phyloP scores from a whole-genome alignment of 2,797 vertebrate species.

The Rhinoraja longicauda region DNA sequence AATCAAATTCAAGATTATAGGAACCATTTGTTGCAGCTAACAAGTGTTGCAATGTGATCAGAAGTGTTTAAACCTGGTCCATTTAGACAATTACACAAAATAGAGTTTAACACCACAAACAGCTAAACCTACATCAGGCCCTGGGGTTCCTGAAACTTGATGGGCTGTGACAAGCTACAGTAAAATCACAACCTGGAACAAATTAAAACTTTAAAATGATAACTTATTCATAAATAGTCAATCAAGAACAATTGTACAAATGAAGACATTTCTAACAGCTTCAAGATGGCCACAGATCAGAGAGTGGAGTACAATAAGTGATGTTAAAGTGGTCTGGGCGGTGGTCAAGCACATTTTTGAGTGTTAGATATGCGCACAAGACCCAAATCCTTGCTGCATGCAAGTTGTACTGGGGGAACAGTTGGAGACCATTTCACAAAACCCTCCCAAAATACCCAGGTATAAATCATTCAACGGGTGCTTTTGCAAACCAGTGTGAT shows the following conservation, averaged over 20 bases:
- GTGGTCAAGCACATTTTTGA: neutral
- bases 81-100: neutral
- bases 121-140: neutral
- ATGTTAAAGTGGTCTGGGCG: neutral
- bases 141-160: neutral
- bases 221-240: neutral
- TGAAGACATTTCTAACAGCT: neutral
- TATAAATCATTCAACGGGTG: slow-evolving; percentile 2
- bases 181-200: neutral
- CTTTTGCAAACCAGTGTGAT: neutral
- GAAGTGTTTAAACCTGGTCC: neutral
- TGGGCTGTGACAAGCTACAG: neutral
- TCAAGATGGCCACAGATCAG: neutral
- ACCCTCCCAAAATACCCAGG: neutral
- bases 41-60: neutral
- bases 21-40: neutral
- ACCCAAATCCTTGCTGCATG: no score
- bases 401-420: neutral
- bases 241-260: neutral
- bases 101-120: neutral
- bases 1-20: neutral
- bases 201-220: slow-evolving; percentile 13
- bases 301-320: neutral
- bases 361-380: no score
- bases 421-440: no score